Conservation (phyloP, 2,888 invertebrate species). For the Sinelater perroti region DNA sequence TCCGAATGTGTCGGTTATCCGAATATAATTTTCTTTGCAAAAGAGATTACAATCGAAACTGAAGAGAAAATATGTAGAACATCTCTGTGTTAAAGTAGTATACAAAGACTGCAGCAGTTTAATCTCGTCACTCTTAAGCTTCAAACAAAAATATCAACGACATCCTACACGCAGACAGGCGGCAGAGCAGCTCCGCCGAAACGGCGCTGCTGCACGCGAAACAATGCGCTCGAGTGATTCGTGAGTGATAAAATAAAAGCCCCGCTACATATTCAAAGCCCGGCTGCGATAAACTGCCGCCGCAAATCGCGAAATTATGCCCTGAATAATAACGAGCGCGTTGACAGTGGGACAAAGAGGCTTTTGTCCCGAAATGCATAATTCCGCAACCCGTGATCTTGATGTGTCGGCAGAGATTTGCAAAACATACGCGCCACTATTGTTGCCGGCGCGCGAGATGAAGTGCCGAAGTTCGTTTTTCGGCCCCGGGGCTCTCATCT, state of each 20-base stretch:
- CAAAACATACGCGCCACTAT: slow-evolving; percentile 44
- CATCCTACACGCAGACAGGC: no score
- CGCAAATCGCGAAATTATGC: slow-evolving; percentile 51
- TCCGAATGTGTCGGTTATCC: no score
- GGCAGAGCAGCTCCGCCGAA: no score
- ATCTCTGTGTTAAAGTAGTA: no score
- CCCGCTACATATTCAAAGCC: slow-evolving; percentile 40
- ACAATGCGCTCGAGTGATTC: slow-evolving; percentile 37
- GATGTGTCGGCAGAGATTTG: slow-evolving; percentile 43
- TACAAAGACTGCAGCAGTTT: no score
- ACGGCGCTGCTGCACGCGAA: slow-evolving; percentile 7
- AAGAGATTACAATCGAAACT: no score
- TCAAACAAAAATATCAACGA: no score
- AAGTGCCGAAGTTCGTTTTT: slow-evolving; percentile 27
- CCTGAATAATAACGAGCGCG: slow-evolving; percentile 47
- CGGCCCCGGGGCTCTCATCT: no score
- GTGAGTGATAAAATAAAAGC: slow-evolving; percentile 42
- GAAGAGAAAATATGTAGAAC: no score
- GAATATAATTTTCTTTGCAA: no score
- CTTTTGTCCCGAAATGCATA: slow-evolving; percentile 47
- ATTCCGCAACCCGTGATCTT: slow-evolving; percentile 41
- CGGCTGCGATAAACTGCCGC: slow-evolving; percentile 46
- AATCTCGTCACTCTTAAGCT: no score
- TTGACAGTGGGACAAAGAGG: slow-evolving; percentile 46
- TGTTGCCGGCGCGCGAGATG: slow-evolving; percentile 33